Percentiles rank a stretch among this genome's conserved stretches.
phyloP scores from a whole-genome alignment of 2,113 vertebrate species.

The Proteles cristata region DNA sequence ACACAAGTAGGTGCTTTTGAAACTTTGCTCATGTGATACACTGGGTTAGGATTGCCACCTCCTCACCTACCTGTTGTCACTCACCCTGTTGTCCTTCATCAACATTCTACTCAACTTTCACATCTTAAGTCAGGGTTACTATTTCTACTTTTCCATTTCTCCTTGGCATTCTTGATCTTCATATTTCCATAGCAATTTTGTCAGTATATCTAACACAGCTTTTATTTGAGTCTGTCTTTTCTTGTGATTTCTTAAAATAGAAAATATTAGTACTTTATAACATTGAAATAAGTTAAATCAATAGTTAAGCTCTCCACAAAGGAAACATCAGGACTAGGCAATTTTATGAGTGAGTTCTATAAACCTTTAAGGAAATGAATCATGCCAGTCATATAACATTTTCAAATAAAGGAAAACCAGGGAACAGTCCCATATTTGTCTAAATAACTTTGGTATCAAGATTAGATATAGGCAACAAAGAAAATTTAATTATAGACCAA shows the following conservation, averaged over 20 bases:
- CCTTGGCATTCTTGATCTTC: background rate
- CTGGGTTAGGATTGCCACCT: background rate
- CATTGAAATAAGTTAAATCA: background rate
- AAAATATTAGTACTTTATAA: background rate
- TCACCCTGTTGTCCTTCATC: background rate
- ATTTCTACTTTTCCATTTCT: constrained; percentile 5
- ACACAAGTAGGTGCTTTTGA: background rate
- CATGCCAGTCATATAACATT: background rate
- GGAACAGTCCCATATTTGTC: background rate
- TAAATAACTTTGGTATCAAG: background rate
- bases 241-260: background rate
- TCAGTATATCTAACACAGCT: background rate
- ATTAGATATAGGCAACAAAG: background rate
- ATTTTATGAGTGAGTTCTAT: background rate
- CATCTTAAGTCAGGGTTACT: background rate
- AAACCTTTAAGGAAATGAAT: background rate
- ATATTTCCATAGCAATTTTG: background rate
- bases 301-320: background rate
- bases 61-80: background rate
- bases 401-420: background rate
- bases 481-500: background rate
- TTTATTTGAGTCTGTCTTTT: background rate
- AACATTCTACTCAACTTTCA: background rate
- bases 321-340: background rate
- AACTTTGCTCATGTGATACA: background rate